A percentile compares a stretch with the other conserved stretches of the same genome.
Conservation (phyloP, 2,888 invertebrate genomes). For the Cheilosia scutellata region DNA sequence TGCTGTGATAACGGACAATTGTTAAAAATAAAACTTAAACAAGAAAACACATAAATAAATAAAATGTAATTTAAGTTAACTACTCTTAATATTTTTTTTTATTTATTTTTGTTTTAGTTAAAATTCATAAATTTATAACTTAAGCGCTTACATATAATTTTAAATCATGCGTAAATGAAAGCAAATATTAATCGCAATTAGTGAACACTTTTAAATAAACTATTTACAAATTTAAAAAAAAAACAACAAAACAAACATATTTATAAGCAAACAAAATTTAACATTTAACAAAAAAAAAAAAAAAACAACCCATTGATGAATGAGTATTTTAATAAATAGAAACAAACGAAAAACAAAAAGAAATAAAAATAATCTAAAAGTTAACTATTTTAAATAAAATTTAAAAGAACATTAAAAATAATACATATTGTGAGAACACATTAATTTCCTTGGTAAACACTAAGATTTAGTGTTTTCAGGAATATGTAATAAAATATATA, state of each 20-base stretch:
- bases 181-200: constrained; percentile 74
- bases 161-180: constrained; percentile 61
- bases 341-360: constrained; percentile 25
- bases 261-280: constrained; percentile 65
- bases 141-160: constrained; percentile 64
- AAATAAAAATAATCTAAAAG: constrained; percentile 70
- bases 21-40: constrained; percentile 70
- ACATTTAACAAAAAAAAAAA: constrained; percentile 52
- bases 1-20: constrained; percentile 79
- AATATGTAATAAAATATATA: constrained; percentile 30
- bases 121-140: constrained; percentile 37
- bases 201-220: constrained; percentile 76
- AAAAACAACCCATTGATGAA: constrained; percentile 68
- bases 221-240: constrained; percentile 76
- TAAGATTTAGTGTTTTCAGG: constrained; percentile 67
- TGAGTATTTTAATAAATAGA: constrained; percentile 64
- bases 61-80: constrained; percentile 54
- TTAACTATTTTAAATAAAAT: constrained; percentile 74
- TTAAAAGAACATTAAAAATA: constrained; percentile 22
- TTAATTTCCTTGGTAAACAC: constrained; percentile 54
- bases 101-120: not conserved
- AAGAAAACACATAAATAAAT: constrained; percentile 45
- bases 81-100: constrained; percentile 35
- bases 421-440: constrained; percentile 30
- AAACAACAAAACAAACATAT: constrained; percentile 66